Conservation (phyloP, 2,888 invertebrate species). For the Drosophila putrida region DNA sequence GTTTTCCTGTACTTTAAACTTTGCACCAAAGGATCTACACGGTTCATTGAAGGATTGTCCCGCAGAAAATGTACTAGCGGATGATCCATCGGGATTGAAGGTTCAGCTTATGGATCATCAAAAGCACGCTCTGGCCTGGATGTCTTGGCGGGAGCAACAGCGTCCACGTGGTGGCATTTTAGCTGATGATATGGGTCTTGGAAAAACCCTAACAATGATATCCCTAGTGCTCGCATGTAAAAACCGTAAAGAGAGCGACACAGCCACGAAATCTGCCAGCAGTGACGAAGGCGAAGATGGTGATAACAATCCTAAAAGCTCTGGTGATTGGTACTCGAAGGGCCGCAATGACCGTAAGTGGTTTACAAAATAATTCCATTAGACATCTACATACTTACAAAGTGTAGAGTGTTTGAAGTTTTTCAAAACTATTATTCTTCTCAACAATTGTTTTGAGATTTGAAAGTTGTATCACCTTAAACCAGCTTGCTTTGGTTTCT, state of each 20-base stretch:
- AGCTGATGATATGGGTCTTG: constrained; percentile 87
- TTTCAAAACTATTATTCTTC: too few relatives aligned
- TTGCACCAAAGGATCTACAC: constrained; percentile 87
- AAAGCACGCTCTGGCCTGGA: constrained; percentile 93
- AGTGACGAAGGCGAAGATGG: constrained; percentile 63
- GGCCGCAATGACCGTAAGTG: constrained; percentile 81
- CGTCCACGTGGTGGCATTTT: constrained; percentile 94
- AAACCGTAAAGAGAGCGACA: constrained; percentile 80
- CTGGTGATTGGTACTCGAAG: constrained; percentile 77
- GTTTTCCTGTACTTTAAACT: not conserved
- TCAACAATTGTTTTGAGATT: too few relatives aligned
- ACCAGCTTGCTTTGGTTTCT: too few relatives aligned
- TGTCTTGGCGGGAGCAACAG: constrained; percentile 95
- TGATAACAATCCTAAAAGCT: constrained; percentile 10
- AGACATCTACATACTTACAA: too few relatives aligned
- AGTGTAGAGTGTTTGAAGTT: too few relatives aligned
- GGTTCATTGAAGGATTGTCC: constrained; percentile 90
- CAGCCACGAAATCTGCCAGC: constrained; percentile 54
- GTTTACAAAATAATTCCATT: not conserved
- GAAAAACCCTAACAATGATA: constrained; percentile 94
- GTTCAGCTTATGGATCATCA: constrained; percentile 93
- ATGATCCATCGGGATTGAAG: constrained; percentile 88
- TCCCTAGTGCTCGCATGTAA: constrained; percentile 89
- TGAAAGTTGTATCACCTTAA: too few relatives aligned
- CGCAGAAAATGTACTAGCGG: constrained; percentile 87